Evolutionary conservation across 2,888 invertebrate genomes (phyloP).

Genomic region (Carpatolechia fugitivella): DNA sequence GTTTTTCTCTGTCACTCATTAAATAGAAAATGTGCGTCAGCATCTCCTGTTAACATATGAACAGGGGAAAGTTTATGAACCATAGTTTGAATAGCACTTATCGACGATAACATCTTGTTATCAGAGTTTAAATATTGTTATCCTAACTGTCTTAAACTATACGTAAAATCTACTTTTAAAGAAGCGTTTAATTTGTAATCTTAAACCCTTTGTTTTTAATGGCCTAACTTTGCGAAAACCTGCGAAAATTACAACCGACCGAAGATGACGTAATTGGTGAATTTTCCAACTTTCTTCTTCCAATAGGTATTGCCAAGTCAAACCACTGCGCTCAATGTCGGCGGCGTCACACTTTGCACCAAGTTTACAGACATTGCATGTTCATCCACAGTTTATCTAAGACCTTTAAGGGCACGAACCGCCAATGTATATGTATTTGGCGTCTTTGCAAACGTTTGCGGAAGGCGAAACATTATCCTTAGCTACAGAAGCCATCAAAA

Average conservation of each 20-base stretch:
- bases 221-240: neutral
- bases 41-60: conserved; percentile 38
- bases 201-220: conserved; percentile 2
- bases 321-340: neutral
- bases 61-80: conserved; percentile 45
- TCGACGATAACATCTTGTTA: neutral
- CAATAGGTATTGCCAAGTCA: neutral
- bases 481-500: conserved; percentile 52
- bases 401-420: neutral
- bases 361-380: neutral
- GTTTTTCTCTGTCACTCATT: too few relatives aligned
- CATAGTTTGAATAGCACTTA: neutral
- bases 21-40: conserved; percentile 49
- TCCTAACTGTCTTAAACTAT: neutral
- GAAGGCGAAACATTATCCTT: conserved; percentile 17
- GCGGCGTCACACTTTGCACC: too few relatives aligned
- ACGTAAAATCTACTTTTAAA: conserved; percentile 3
- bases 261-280: neutral
- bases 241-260: neutral
- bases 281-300: neutral
- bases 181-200: conserved; percentile 10
- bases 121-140: neutral
- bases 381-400: neutral
- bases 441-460: neutral
- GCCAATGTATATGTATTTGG: conserved; percentile 1